Evolutionary conservation across 2,113 vertebrate species (phyloP).

Genomic region (Limanda limanda): DNA sequence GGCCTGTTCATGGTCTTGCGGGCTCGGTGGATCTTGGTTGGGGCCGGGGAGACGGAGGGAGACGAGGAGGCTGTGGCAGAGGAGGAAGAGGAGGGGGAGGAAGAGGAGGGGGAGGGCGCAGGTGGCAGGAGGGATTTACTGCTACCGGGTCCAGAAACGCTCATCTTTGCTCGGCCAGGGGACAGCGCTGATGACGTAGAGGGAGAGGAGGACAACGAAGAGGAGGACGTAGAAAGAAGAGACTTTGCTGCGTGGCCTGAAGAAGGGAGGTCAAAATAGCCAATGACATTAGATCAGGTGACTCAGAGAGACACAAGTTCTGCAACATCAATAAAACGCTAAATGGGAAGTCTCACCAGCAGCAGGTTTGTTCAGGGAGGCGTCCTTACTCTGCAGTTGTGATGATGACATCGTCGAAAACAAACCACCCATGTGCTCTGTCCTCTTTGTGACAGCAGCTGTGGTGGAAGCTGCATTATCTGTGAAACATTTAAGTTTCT

Average conservation of each 20-base stretch:
- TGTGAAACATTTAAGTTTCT: conserved; percentile 32
- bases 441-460: conserved; percentile 37
- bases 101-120: conserved; percentile 75
- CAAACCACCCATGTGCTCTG: conserved; percentile 48
- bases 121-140: conserved; percentile 81
- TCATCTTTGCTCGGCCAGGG: conserved; percentile 90
- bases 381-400: conserved; percentile 45
- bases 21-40: conserved; percentile 88
- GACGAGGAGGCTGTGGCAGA: conserved; percentile 78
- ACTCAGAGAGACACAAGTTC: too few relatives aligned
- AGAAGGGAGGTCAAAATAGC: not conserved
- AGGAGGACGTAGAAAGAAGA: conserved; percentile 35
- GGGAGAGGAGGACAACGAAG: conserved; percentile 74
- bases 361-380: conserved; percentile 64
- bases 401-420: conserved; percentile 18
- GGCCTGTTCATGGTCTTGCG: conserved; percentile 92
- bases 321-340: not conserved
- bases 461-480: conserved; percentile 50
- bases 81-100: conserved; percentile 71
- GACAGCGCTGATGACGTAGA: conserved; percentile 77
- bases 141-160: conserved; percentile 84
- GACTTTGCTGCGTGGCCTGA: conserved; percentile 87
- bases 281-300: too few relatives aligned
- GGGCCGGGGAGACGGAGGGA: conserved; percentile 65
- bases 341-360: conserved; percentile 61